These are phyloP conservation scores for Turnix velox DNA, from an alignment of 2,113 vertebrate species.

Conservation along the genomic window DNA sequence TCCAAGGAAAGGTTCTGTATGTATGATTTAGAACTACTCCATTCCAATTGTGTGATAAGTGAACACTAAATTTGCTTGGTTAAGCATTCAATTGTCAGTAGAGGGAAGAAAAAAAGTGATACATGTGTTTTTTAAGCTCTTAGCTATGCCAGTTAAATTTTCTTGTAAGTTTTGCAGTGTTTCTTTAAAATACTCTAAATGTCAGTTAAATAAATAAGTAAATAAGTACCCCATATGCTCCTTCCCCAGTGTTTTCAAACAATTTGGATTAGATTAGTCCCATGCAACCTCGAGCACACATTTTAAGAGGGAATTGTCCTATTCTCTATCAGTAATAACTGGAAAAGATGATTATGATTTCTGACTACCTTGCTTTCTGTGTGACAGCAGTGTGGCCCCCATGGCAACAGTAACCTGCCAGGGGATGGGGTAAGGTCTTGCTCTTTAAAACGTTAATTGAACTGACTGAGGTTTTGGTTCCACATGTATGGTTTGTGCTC, in stretches of 20 bases:
- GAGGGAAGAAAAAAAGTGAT: neutral
- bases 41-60: neutral
- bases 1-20: neutral
- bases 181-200: neutral
- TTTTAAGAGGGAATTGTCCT: neutral
- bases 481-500: neutral
- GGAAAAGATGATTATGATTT: neutral
- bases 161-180: neutral
- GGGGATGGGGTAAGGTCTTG: neutral
- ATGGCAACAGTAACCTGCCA: neutral
- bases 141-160: neutral
- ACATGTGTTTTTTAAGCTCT: neutral
- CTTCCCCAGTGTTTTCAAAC: neutral
- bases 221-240: neutral
- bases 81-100: neutral
- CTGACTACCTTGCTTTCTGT: neutral
- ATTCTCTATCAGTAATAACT: neutral
- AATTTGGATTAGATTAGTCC: neutral
- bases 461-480: neutral
- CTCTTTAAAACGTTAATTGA: neutral
- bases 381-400: neutral
- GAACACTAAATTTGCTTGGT: neutral
- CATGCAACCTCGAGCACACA: neutral
- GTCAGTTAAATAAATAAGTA: neutral
- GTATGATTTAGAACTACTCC: neutral